Evolutionary conservation across 2,888 invertebrate genomes (phyloP).

Genomic region (Lepidochitona cinerea): DNA sequence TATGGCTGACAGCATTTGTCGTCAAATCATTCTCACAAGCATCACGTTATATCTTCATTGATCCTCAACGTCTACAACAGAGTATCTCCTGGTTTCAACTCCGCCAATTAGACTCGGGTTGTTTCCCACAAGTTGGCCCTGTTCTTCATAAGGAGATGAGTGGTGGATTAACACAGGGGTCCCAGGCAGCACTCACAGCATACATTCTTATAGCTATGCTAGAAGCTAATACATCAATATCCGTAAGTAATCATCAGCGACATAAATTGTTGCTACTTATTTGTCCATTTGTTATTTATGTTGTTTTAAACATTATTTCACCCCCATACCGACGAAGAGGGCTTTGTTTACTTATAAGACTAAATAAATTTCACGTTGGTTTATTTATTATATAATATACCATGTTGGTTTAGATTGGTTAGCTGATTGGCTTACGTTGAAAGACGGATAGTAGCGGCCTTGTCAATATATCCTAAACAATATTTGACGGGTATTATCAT

Average conservation of each 20-base stretch:
- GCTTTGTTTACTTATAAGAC: too few species aligned
- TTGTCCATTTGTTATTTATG: too few species aligned
- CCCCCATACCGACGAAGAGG: too few species aligned
- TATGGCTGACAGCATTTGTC: slow-evolving; percentile 80
- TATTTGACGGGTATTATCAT: too few species aligned
- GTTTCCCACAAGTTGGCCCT: slow-evolving; percentile 74
- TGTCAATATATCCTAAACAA: too few species aligned
- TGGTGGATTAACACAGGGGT: slow-evolving; percentile 27
- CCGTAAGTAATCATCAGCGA: slow-evolving; percentile 13
- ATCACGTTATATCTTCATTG: slow-evolving; percentile 72
- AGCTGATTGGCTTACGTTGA: too few species aligned
- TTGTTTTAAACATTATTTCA: too few species aligned
- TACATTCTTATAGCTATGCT: slow-evolving; percentile 40
- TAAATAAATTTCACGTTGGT: too few species aligned
- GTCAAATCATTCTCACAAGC: slow-evolving; percentile 79
- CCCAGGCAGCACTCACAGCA: slow-evolving; percentile 34
- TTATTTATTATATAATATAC: too few species aligned
- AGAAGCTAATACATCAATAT: slow-evolving; percentile 30
- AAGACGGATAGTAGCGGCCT: too few species aligned
- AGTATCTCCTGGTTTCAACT: slow-evolving; percentile 34
- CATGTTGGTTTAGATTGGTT: too few species aligned
- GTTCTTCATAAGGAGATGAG: slow-evolving; percentile 43
- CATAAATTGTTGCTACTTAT: neutral
- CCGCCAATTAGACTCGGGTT: slow-evolving; percentile 82
- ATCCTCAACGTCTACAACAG: slow-evolving; percentile 70